A percentile compares a stretch with the other conserved stretches of the same genome.
These are phyloP conservation scores for Perca fluviatilis DNA, from an alignment of 2,113 vertebrate genomes.

Conservation along the genomic window DNA sequence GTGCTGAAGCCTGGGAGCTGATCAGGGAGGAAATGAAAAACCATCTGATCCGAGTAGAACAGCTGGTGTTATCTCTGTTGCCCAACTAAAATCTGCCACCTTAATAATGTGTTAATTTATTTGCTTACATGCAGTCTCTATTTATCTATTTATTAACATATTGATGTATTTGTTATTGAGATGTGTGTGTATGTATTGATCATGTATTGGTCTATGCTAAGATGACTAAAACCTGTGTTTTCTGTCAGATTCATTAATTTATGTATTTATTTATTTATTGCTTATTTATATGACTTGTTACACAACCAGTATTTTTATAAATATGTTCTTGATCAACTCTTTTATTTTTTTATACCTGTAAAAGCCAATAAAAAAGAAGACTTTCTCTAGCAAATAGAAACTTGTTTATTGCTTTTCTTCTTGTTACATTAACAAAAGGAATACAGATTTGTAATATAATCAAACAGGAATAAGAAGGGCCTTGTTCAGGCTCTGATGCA, in stretches of 20 bases:
- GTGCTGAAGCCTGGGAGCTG: conserved; percentile 74
- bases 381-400: neutral
- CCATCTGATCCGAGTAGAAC: conserved; percentile 56
- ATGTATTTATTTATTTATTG: neutral
- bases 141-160: neutral
- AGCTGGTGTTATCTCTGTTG: conserved; percentile 48
- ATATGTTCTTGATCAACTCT: neutral
- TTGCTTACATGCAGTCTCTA: neutral
- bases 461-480: neutral
- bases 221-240: neutral
- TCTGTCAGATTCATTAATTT: neutral
- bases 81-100: neutral
- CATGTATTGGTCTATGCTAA: too few relatives aligned
- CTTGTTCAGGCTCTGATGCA: neutral
- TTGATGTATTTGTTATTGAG: neutral
- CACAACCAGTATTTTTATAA: neutral
- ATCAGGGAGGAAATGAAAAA: conserved; percentile 60
- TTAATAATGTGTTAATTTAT: neutral
- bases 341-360: neutral
- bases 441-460: neutral
- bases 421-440: neutral
- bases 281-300: neutral
- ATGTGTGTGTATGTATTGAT: too few relatives aligned
- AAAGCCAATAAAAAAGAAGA: conserved; percentile 18
- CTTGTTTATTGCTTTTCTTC: conserved; percentile 33